Evolutionary conservation across 2,797 vertebrate genomes (phyloP).

Genomic region (Darevskia nairensis): DNA sequence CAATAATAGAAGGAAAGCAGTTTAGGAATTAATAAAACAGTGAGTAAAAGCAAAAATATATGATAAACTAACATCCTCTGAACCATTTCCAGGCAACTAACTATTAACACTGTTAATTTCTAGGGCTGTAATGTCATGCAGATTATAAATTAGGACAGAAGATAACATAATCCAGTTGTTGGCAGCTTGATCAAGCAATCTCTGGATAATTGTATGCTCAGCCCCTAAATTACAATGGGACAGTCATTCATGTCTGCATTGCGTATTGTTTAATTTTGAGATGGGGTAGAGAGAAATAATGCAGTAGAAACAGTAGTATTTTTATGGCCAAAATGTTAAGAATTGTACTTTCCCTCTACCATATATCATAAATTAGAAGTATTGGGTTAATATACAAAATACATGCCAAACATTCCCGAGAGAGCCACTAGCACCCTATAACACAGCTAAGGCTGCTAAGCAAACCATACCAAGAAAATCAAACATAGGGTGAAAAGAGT

Average conservation of each 20-base stretch:
- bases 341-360: not conserved
- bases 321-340: not conserved
- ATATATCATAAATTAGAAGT: not conserved
- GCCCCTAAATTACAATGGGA: not conserved
- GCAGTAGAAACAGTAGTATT: not conserved
- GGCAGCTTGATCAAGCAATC: not conserved
- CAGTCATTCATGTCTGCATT: not conserved
- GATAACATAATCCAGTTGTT: not conserved
- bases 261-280: not conserved
- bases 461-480: not conserved
- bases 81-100: not conserved
- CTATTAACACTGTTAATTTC: not conserved
- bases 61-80: not conserved
- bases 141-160: not conserved
- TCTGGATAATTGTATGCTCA: not conserved
- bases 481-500: not conserved
- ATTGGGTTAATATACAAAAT: not conserved
- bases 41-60: not conserved
- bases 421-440: not conserved
- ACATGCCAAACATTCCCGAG: not conserved
- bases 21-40: not conserved
- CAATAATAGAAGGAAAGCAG: not conserved
- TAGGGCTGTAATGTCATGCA: not conserved
- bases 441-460: not conserved
- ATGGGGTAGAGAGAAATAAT: not conserved